Base-by-base conservation (phyloP, 2,888 invertebrate genomes). In the Melanophora roralis region DNA sequence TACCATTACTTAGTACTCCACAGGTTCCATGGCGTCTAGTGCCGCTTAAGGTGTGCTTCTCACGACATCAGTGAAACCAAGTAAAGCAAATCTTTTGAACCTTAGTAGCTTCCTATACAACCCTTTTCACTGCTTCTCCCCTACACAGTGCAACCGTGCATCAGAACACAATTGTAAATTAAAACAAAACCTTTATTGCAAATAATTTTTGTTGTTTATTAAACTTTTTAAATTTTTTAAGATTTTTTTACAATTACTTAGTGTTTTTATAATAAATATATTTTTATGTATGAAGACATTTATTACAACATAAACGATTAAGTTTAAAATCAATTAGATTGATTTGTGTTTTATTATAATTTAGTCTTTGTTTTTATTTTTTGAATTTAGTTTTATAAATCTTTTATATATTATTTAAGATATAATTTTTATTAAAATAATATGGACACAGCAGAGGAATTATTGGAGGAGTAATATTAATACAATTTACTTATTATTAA, bases 391-490 rank as follows among this genome's bases (percentile, higher is more conserved):
- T 49, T 64, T 9, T 16, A 55, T 68, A 23, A n/a, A 49, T 53
- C 47, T 36, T 49, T 47, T n/a, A 47, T 59, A 23, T 32, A 34
- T 65, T 40, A n/a, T 38, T n/a, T 14, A 27, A 3, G 6, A 27
- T 27, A 27, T 27, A 16, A 21, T 27, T 14, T 60, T 60, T 38
- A 32, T 27, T n/a, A 64, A 32, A 32, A 60, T 36, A 51, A 79
- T 79, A 79, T 79, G 79, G 74, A 79, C 74, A 79, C 79, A 74
- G 27, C 40, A 53, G 64, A 74, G 64, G 68, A 68, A 74, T 65
- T 65, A 32, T 45, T 34, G 53, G 64, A 74, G 64, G 68, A 68
- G 69, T 65, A 69, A 32, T 45, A 64, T 60, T 60, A 62, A 60
- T 68, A 68, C 49, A 59, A 69, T 23, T 59, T 38, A 69, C 57